phyloP scores from a whole-genome alignment of 2,888 invertebrate genomes.

The Chrysolina americana region DNA sequence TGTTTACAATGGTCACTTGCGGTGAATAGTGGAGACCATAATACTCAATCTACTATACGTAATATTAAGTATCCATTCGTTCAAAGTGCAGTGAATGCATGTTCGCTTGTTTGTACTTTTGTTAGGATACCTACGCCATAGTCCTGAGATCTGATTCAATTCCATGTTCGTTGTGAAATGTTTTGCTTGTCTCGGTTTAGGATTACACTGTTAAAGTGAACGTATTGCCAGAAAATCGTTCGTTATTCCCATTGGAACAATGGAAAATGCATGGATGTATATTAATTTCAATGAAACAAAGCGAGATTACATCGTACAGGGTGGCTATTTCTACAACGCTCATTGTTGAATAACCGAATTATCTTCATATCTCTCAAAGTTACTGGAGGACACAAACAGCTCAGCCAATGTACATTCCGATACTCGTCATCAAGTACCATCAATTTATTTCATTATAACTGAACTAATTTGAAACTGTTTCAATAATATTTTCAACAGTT shows the following conservation, averaged over 20 bases:
- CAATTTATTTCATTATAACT: no score
- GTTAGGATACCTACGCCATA: slow-evolving; percentile 58
- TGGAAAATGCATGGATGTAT: not conserved
- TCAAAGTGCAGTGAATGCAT: slow-evolving; percentile 60
- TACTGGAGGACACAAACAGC: not conserved
- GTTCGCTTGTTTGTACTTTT: slow-evolving; percentile 59
- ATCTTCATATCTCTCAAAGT: not conserved
- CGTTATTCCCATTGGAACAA: slow-evolving; percentile 32
- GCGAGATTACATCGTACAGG: not conserved
- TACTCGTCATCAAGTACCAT: no score
- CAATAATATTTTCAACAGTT: no score
- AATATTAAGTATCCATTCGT: slow-evolving; percentile 61
- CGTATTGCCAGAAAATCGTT: slow-evolving; percentile 44
- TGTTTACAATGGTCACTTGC: slow-evolving; percentile 25
- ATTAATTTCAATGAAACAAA: not conserved
- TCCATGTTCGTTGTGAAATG: slow-evolving; percentile 43
- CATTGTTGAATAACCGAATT: not conserved
- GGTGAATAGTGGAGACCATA: slow-evolving; percentile 38
- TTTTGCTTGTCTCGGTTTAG: slow-evolving; percentile 44
- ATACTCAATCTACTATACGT: slow-evolving; percentile 59
- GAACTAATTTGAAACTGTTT: no score
- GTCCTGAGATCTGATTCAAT: slow-evolving; percentile 43
- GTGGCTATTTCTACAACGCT: not conserved
- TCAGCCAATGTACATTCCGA: no score
- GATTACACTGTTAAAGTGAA: slow-evolving; percentile 48